Base-by-base conservation (phyloP, 2,888 invertebrate species). In the Volucella bombylans region DNA sequence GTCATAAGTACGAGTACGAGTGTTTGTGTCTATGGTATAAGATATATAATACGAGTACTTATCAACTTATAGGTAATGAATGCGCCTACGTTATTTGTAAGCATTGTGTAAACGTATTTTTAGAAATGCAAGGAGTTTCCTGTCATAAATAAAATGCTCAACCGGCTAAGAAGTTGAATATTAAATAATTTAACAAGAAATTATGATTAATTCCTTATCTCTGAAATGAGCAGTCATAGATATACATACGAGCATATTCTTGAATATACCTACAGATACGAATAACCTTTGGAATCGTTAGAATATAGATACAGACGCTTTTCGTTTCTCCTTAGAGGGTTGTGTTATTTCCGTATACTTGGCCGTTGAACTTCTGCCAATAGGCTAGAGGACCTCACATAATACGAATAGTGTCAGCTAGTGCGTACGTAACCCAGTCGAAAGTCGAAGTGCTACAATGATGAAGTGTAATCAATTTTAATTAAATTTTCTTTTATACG, bases 101-200 rank as follows among this genome's bases (percentile, higher is more conserved):
- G 15, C 77, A 54, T 54, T 73, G 52, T 54, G 31, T 38, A 49
- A 38, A 15, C 15, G 12, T 82, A 82, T 82, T 78, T 68, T 64
- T 82, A 82, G 82, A 82, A 15, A 31, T 50, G 72, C 82, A 78
- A 52, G 61, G 68, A 82, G 78, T 78, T 82, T 82, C 82, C 82
- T 82, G 78, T 82, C 78, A 78, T 82, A 78, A 82, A 73, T 82
- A 68, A 41, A 31, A 72, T 67, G 55, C 50, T 78, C 62, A 68
- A 77, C 38, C 41, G 65, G 54, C 47, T 71, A 54, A 81, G 81
- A 68, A 41, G 39, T 81, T 54, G 74, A 78, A 73, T 78, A 82
- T 78, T 57, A 78, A 82, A 64, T 62, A 68, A 73, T 57, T 57
- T 74, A 50, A n/a, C 39, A 47, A 61, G 62, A 41, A 45, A 43